Conservation (phyloP, 2,113 vertebrate genomes). For the Axis porcinus region DNA sequence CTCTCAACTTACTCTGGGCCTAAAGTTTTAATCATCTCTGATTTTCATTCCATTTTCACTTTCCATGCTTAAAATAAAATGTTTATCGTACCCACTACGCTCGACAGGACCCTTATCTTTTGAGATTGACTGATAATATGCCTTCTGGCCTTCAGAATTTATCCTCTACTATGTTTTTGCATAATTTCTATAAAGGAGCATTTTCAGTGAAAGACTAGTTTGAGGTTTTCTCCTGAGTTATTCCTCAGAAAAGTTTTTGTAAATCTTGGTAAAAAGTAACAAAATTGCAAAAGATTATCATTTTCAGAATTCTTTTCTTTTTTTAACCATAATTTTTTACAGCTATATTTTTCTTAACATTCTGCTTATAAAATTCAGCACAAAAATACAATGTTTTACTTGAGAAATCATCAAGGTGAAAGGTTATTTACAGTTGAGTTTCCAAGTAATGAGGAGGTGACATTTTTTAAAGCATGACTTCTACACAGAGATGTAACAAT, state of each 20-base stretch:
- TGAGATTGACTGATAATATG: background rate
- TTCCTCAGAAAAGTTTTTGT: background rate
- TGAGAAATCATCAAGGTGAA: conserved; percentile 32
- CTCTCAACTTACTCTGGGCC: background rate
- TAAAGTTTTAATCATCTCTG: background rate
- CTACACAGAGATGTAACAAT: conserved; percentile 27
- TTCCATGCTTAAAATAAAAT: background rate
- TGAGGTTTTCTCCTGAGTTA: background rate
- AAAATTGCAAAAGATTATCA: background rate
- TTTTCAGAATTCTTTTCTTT: background rate
- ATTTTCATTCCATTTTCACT: background rate
- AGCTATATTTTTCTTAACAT: background rate
- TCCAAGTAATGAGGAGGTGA: background rate
- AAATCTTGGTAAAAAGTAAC: background rate
- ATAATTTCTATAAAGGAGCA: background rate
- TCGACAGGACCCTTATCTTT: background rate
- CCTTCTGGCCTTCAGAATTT: background rate
- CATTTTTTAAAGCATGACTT: conserved; percentile 34
- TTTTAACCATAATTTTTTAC: background rate
- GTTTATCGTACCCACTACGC: background rate
- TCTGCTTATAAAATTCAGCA: background rate
- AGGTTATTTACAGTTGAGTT: conserved; percentile 29
- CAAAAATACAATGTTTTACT: background rate
- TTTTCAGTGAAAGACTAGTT: background rate
- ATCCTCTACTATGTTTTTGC: background rate